Evolutionary conservation across 2,888 invertebrate species (phyloP).

Genomic region (Amiota minor): DNA sequence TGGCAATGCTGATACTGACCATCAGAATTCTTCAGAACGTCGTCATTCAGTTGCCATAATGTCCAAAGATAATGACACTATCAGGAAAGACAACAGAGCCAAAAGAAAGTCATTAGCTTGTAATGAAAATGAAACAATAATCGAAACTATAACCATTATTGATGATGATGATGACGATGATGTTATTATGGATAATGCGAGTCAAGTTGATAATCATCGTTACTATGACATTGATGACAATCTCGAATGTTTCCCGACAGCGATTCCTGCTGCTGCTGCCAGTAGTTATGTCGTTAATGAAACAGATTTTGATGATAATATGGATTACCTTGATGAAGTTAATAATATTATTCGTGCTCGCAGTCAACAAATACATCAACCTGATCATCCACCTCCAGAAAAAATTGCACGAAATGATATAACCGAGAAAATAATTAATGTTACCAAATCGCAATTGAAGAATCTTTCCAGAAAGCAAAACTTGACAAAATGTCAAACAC

Average conservation of each 20-base stretch:
- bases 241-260: too few relatives aligned
- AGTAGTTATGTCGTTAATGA: not conserved
- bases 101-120: too few relatives aligned
- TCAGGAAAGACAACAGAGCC: not conserved
- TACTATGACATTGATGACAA: not conserved
- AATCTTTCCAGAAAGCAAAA: too few relatives aligned
- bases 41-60: conserved; percentile 57
- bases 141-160: conserved; percentile 59
- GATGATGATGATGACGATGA: conserved; percentile 50
- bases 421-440: too few relatives aligned
- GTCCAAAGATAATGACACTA: conserved; percentile 49
- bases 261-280: not conserved
- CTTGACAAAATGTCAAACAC: too few relatives aligned
- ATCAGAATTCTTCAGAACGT: conserved; percentile 37
- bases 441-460: too few relatives aligned
- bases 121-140: conserved; percentile 29
- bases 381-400: too few relatives aligned
- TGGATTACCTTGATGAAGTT: too few relatives aligned
- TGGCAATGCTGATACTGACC: conserved; percentile 31
- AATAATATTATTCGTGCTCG: too few relatives aligned
- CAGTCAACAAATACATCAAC: too few relatives aligned
- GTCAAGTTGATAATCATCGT: not conserved
- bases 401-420: too few relatives aligned
- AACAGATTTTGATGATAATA: not conserved
- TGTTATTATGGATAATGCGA: not conserved